Evolutionary conservation across 2,113 vertebrate species (phyloP).

Genomic region (Ranitomeya variabilis): DNA sequence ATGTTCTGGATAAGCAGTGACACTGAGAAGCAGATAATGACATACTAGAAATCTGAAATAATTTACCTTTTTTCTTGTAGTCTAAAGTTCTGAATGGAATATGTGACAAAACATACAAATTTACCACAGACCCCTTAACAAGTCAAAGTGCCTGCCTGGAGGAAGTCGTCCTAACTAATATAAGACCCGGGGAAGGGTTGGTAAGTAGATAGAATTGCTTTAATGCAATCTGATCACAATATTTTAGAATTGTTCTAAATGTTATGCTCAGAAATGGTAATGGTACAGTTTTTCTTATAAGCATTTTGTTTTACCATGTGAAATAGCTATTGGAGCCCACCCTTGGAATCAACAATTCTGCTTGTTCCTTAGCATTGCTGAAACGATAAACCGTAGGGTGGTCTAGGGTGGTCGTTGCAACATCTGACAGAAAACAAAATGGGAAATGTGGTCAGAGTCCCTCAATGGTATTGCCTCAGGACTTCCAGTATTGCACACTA

Average conservation of each 20-base stretch:
- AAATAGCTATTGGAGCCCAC: neutral
- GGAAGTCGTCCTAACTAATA: slow-evolving; percentile 83
- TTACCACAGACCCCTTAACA: slow-evolving; percentile 79
- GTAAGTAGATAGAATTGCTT: slow-evolving; percentile 71
- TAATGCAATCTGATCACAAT: neutral
- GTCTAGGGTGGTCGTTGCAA: neutral
- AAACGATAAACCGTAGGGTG: neutral
- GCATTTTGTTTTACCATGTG: neutral
- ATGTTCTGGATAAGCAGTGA: neutral
- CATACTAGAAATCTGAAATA: neutral
- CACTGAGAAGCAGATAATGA: neutral
- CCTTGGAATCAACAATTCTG: neutral
- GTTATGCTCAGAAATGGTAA: neutral
- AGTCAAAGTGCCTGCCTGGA: slow-evolving; percentile 83
- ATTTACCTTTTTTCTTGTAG: slow-evolving; percentile 67
- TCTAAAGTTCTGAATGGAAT: slow-evolving; percentile 86
- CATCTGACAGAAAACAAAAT: neutral
- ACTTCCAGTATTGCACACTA: neutral
- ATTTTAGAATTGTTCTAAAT: neutral
- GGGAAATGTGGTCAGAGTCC: neutral
- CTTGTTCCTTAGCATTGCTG: neutral
- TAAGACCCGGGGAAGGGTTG: slow-evolving; percentile 89
- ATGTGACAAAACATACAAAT: slow-evolving; percentile 85
- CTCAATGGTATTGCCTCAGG: neutral
- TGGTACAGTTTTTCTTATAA: neutral